Conservation (phyloP, 1,140 invertebrate genomes). For the roundworm (Caenorhabditis elegans) region WBcel235 BX284606.5:6647001-6647500, state of each 20-base stretch:
- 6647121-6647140: not conserved
- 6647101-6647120: conserved; percentile 3
- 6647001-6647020: not conserved
- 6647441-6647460: not conserved
- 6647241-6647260: no score
- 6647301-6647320: no score
- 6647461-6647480: not conserved
- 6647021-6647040: conserved; percentile 8
- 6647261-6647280: no score
- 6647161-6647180: not conserved
- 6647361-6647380: not conserved
- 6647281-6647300: no score
- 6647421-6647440: no score
- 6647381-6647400: no score
- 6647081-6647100: conserved; percentile 19
- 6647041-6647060: conserved; percentile 20
- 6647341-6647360: not conserved
- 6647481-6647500: not conserved
- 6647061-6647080: conserved; percentile 29
- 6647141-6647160: not conserved
- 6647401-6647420: no score
- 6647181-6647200: no score
- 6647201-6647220: no score
- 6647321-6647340: no score
- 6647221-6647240: no score